phyloP scores from a whole-genome alignment of 1,140 invertebrate genomes.

The Drosophila bocqueti region DNA sequence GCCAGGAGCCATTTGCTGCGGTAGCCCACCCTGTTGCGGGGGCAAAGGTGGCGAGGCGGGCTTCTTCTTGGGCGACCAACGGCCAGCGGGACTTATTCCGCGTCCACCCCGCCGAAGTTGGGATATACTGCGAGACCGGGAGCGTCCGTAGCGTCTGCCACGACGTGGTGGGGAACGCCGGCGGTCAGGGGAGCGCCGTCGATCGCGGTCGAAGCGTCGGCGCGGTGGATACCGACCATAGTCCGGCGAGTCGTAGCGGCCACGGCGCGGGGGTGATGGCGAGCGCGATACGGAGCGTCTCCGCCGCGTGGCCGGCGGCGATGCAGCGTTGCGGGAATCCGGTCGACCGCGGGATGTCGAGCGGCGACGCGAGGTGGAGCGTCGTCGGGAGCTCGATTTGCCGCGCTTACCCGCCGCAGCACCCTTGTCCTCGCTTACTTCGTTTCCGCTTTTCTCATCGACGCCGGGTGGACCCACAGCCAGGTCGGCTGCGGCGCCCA shows the following conservation, averaged over 20 bases:
- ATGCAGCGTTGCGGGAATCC: conserved; percentile 57
- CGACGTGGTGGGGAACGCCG: conserved; percentile 68
- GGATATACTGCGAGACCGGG: conserved; percentile 62
- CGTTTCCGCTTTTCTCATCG: conserved; percentile 66
- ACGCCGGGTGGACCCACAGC: conserved; percentile 78
- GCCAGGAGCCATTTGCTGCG: conserved; percentile 43
- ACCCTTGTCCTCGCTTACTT: conserved; percentile 51
- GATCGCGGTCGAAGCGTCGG: conserved; percentile 60
- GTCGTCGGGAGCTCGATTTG: conserved; percentile 60
- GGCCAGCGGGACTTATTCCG: conserved; percentile 36
- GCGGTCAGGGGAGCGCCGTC: conserved; percentile 64
- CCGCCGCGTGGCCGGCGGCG: conserved; percentile 55
- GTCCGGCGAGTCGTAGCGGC: conserved; percentile 73
- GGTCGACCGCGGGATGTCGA: conserved; percentile 58
- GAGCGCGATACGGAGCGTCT: conserved; percentile 64
- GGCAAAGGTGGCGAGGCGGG: conserved; percentile 70
- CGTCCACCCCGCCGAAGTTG: conserved; percentile 47
- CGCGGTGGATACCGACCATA: conserved; percentile 65
- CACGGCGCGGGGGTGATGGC: conserved; percentile 60
- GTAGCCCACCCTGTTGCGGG: conserved; percentile 20
- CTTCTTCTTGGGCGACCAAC: conserved; percentile 81
- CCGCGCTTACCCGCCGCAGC: conserved; percentile 49
- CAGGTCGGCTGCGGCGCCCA: conserved; percentile 49
- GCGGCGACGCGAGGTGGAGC: conserved; percentile 54
- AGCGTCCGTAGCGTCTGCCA: conserved; percentile 59